phyloP scores from a whole-genome alignment of 2,113 vertebrate genomes.

The Tyto alba region DNA sequence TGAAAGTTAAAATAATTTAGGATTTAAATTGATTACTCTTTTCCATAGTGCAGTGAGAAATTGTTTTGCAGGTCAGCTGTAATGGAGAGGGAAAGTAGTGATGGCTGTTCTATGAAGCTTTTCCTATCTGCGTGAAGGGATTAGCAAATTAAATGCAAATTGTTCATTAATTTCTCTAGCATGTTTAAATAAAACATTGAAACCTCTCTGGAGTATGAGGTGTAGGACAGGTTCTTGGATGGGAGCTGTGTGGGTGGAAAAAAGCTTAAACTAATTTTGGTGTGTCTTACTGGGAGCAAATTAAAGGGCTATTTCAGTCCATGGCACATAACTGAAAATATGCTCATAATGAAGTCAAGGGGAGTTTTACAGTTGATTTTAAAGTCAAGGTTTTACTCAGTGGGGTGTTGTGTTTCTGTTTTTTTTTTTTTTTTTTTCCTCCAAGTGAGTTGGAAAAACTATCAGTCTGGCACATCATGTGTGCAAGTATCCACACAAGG shows the following conservation, averaged over 20 bases:
- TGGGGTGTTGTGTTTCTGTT: background rate
- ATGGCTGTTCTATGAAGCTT: background rate
- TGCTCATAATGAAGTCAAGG: background rate
- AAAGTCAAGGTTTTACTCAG: background rate
- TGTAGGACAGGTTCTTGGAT: background rate
- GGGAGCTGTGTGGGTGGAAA: background rate
- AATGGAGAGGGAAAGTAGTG: background rate
- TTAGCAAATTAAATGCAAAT: background rate
- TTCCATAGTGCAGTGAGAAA: background rate
- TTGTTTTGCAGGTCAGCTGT: background rate
- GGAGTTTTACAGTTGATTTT: background rate
- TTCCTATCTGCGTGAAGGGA: background rate
- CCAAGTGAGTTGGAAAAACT: background rate
- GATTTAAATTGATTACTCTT: background rate
- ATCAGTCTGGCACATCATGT: background rate
- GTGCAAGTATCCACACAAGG: background rate
- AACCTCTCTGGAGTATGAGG: background rate
- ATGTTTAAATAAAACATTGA: background rate
- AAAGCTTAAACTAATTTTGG: background rate
- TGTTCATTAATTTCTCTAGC: background rate
- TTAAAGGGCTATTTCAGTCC: background rate
- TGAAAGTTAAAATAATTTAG: background rate
- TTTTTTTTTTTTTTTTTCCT: background rate
- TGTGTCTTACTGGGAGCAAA: background rate
- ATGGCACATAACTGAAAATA: background rate